Evolutionary conservation across 1,140 invertebrate species (phyloP).

Genomic region (Zaprionus inermis): DNA sequence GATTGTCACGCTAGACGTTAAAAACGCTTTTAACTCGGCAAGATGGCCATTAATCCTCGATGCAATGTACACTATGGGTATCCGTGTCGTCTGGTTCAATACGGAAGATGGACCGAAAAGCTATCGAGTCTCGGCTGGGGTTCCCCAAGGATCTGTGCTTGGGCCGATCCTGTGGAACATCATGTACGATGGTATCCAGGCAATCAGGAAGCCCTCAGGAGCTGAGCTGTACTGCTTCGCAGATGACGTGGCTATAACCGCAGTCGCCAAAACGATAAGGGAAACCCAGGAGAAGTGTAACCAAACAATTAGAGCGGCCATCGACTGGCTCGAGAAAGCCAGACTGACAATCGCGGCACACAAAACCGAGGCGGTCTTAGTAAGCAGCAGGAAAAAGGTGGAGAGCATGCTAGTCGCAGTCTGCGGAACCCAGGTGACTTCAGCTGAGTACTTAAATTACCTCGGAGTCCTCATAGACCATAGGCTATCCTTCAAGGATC

Average conservation of each 20-base stretch:
- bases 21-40: slow-evolving; percentile 3
- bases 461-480: not conserved
- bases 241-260: not conserved
- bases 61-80: not conserved
- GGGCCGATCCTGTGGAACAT: slow-evolving; percentile 2
- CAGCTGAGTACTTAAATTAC: not conserved
- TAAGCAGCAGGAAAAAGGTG: not conserved
- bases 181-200: not conserved
- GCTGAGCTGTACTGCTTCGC: not conserved
- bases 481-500: not conserved
- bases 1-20: not conserved
- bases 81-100: not conserved
- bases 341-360: not conserved
- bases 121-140: not conserved
- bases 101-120: slow-evolving; percentile 1
- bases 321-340: not conserved
- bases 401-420: not conserved
- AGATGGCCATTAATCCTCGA: not conserved
- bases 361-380: not conserved
- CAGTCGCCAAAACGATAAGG: not conserved
- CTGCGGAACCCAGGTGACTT: not conserved
- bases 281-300: not conserved
- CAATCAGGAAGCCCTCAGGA: not conserved
- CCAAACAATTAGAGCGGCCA: not conserved
- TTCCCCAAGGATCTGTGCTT: slow-evolving; percentile 1